Evolutionary conservation across 2,888 invertebrate genomes (phyloP).

Genomic region (Ormyrus pomaceus): DNA sequence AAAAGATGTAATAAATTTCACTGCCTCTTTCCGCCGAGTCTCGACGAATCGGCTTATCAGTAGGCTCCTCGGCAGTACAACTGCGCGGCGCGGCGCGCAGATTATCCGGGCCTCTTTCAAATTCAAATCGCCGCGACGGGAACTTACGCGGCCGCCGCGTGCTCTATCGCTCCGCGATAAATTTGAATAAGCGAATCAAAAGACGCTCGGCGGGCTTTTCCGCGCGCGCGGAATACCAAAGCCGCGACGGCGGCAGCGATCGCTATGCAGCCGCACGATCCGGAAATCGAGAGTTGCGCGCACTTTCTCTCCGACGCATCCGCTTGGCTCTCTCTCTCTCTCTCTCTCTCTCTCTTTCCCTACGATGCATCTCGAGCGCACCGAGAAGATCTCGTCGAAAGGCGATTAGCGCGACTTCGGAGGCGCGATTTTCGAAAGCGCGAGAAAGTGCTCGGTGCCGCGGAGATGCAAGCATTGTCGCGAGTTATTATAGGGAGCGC

Average conservation of each 20-base stretch:
- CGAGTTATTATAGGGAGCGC: too few relatives aligned
- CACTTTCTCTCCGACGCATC: slow-evolving; percentile 32
- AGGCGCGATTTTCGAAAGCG: slow-evolving; percentile 14
- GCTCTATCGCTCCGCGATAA: neutral
- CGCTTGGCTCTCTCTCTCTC: neutral
- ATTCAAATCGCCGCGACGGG: neutral
- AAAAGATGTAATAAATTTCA: too few relatives aligned
- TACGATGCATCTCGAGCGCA: neutral
- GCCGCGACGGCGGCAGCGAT: neutral
- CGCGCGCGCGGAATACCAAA: slow-evolving; percentile 2
- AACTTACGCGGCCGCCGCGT: neutral
- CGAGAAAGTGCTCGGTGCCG: neutral
- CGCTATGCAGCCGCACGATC: slow-evolving; percentile 32
- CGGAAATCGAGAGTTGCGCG: slow-evolving; percentile 45
- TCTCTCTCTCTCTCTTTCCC: slow-evolving; percentile 6
- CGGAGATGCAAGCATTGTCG: neutral
- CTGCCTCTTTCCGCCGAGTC: too few relatives aligned
- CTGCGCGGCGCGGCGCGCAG: too few relatives aligned
- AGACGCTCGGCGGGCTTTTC: neutral
- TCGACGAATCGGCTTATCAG: too few relatives aligned
- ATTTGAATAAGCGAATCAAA: slow-evolving; percentile 24
- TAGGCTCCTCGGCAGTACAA: too few relatives aligned
- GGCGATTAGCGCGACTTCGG: neutral
- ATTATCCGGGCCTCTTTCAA: neutral
- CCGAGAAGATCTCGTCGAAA: neutral